phyloP scores from a whole-genome alignment of 2,797 vertebrate genomes.

The Lepus oiostolus region DNA sequence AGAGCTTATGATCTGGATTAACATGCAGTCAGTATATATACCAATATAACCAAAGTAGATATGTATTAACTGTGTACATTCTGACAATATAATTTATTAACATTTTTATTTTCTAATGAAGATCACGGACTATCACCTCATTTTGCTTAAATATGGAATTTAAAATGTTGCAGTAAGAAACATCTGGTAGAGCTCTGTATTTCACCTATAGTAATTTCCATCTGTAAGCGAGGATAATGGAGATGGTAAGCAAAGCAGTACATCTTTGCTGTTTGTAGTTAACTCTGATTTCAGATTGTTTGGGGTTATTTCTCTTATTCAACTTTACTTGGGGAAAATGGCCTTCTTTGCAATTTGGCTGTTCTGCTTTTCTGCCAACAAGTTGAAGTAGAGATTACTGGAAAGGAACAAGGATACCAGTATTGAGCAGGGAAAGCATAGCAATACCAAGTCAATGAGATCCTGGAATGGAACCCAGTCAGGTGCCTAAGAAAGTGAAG shows the following conservation, averaged over 20 bases:
- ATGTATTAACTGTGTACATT: not conserved
- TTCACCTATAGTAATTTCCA: not conserved
- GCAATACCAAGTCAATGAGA: conserved; percentile 4
- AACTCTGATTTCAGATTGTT: conserved; percentile 36
- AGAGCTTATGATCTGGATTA: conserved; percentile 24
- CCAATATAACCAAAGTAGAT: not conserved
- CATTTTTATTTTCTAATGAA: conserved; percentile 55
- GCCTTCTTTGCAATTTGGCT: conserved; percentile 38
- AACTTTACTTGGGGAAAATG: conserved; percentile 32
- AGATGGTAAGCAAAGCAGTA: not conserved
- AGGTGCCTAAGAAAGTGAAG: conserved; percentile 25
- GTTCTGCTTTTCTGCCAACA: conserved; percentile 52
- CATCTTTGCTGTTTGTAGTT: conserved; percentile 5
- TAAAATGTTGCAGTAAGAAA: conserved; percentile 42
- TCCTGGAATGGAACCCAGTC: conserved; percentile 29
- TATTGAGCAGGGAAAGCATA: not conserved
- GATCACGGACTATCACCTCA: conserved; percentile 21
- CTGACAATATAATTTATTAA: conserved; percentile 22
- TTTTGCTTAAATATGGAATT: conserved; percentile 30
- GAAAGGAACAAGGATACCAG: not conserved
- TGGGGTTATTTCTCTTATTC: conserved; percentile 4
- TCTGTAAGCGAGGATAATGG: not conserved
- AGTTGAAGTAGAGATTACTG: not conserved
- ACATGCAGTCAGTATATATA: not conserved
- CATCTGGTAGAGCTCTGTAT: not conserved